A percentile compares a stretch with the other conserved stretches of the same genome.
Conservation (phyloP, 2,888 invertebrate species). For the Oscheius sp. region DNA sequence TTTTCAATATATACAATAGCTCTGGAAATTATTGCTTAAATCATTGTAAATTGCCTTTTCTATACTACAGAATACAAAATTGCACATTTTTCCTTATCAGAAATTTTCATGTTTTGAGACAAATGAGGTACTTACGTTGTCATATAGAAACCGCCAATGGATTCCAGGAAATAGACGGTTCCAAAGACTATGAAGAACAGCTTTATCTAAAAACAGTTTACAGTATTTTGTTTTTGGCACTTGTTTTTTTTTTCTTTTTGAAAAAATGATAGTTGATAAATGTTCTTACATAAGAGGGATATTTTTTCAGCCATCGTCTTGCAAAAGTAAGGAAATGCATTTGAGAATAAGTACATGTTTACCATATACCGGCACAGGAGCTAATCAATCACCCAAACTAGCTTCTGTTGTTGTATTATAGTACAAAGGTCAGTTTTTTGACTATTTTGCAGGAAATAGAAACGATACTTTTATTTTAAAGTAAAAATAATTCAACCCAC, state of each 20-base stretch:
- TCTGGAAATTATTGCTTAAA: slow-evolving; percentile 47
- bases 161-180: slow-evolving; percentile 72
- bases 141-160: slow-evolving; percentile 73
- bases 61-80: background rate
- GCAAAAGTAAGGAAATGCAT: background rate
- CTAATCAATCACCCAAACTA: slow-evolving; percentile 4
- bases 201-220: slow-evolving; percentile 41
- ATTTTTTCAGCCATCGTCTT: background rate
- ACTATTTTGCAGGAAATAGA: too few relatives aligned
- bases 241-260: too few relatives aligned
- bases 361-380: slow-evolving; percentile 3
- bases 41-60: background rate
- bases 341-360: background rate
- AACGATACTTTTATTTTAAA: too few relatives aligned
- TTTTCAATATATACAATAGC: slow-evolving; percentile 72
- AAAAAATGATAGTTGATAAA: too few relatives aligned
- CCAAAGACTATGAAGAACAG: slow-evolving; percentile 68
- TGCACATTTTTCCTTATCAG: slow-evolving; percentile 6
- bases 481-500: too few relatives aligned
- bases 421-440: too few relatives aligned
- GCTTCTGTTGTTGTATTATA: background rate
- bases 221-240: too few relatives aligned
- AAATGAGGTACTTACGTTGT: slow-evolving; percentile 59
- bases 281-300: background rate
- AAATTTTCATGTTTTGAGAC: background rate